phyloP scores from a whole-genome alignment of 2,797 vertebrate species.

The Falco peregrinus region DNA sequence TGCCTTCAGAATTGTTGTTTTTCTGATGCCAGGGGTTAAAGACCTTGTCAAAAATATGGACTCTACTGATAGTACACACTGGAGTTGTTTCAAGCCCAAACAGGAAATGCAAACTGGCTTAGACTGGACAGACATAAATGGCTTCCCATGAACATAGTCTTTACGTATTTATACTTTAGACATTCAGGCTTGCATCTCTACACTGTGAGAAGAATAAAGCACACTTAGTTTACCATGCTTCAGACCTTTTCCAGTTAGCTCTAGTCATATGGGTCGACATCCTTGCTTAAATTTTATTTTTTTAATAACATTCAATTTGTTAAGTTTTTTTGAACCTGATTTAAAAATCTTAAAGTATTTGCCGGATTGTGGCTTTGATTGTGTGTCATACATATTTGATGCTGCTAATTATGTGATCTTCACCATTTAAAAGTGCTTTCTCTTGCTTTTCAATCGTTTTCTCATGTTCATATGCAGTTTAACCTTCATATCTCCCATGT shows the following conservation, averaged over 20 bases:
- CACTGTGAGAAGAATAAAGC: neutral
- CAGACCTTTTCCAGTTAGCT: neutral
- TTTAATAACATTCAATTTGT: neutral
- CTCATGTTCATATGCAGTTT: neutral
- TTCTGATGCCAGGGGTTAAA: neutral
- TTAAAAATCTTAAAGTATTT: neutral
- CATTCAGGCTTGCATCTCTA: neutral
- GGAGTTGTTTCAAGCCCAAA: neutral
- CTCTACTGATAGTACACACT: neutral
- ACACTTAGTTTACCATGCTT: neutral
- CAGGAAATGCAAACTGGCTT: neutral
- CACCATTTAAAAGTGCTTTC: neutral
- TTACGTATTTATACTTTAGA: neutral
- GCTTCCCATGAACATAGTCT: neutral
- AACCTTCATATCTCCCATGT: neutral
- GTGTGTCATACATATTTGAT: neutral
- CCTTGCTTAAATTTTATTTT: neutral
- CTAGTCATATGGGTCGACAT: neutral
- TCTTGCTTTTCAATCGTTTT: neutral
- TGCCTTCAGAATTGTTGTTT: neutral
- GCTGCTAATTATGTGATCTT: neutral
- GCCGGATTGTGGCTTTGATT: neutral
- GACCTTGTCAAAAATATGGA: neutral
- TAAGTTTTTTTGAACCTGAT: neutral
- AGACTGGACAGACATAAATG: neutral